Conservation (phyloP, 2,888 invertebrate species). For the Microchrysa polita region DNA sequence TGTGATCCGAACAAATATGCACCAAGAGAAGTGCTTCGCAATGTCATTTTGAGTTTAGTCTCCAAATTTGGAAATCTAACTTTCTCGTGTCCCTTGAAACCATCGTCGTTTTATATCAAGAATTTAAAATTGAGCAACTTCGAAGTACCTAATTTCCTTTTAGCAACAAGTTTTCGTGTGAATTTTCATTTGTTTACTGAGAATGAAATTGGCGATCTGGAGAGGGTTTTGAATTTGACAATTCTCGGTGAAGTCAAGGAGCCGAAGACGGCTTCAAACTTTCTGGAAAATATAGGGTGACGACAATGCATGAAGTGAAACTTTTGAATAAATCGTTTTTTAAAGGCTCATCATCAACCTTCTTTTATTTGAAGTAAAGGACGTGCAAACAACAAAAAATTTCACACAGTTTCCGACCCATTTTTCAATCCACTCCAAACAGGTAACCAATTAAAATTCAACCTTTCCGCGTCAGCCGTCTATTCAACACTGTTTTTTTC, state of each 20-base stretch:
- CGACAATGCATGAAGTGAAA: too few relatives aligned
- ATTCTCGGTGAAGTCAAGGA: too few relatives aligned
- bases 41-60: neutral
- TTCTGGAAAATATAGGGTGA: too few relatives aligned
- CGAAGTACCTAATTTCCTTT: slow-evolving; percentile 17
- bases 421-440: too few relatives aligned
- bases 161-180: neutral
- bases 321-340: too few relatives aligned
- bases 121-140: neutral
- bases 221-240: neutral
- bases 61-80: neutral
- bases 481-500: too few relatives aligned
- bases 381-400: neutral
- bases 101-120: neutral
- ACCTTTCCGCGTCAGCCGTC: too few relatives aligned
- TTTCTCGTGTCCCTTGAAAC: neutral
- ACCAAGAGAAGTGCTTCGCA: neutral
- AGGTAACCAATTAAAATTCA: too few relatives aligned
- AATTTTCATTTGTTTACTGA: neutral
- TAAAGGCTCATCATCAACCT: too few relatives aligned
- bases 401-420: neutral
- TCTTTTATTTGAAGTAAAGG: too few relatives aligned
- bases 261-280: too few relatives aligned
- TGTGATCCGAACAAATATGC: neutral
- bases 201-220: slow-evolving; percentile 16